Evolutionary conservation across 35 echinoderm and acorn worm species (phyloP).

Genomic region (Heliocidaris tuberculata): DNA sequence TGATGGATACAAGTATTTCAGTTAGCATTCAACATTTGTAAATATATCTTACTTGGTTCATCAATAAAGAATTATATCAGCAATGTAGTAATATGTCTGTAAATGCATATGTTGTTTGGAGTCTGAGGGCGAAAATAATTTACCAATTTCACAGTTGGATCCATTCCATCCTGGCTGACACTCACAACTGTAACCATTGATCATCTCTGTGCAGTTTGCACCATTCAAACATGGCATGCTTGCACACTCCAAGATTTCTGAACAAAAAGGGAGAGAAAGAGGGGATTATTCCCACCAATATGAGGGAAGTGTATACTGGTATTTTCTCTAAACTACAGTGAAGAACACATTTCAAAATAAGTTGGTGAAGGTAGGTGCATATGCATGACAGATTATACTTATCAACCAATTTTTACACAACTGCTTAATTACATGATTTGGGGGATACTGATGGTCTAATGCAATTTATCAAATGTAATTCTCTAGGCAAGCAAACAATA

Average conservation of each 20-base stretch:
- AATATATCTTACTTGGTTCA: not conserved
- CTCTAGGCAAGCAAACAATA: not conserved
- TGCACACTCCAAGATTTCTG: slow-evolving; percentile 35
- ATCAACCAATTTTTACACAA: too few species aligned
- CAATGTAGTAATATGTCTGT: not conserved
- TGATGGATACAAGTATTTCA: too few species aligned
- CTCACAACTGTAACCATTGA: slow-evolving; percentile 63
- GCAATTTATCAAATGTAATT: not conserved
- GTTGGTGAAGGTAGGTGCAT: not conserved
- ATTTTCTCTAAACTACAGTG: too few species aligned
- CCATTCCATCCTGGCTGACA: slow-evolving; percentile 64
- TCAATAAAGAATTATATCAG: not conserved
- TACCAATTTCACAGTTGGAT: slow-evolving; percentile 45
- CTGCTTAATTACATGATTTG: too few species aligned
- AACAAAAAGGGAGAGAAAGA: not conserved
- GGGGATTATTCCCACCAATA: too few species aligned
- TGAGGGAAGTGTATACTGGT: too few species aligned
- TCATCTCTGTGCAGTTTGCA: slow-evolving; percentile 61
- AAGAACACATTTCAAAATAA: not conserved
- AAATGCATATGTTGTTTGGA: not conserved
- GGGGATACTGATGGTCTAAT: too few species aligned
- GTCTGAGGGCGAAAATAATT: not conserved
- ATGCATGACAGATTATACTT: not conserved
- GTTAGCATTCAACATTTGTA: not conserved
- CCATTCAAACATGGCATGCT: slow-evolving; percentile 74